A percentile compares a stretch with the other conserved stretches of the same genome.
Evolutionary conservation across 2,113 vertebrate species (phyloP).

Genomic region (Microtus oregoni): DNA sequence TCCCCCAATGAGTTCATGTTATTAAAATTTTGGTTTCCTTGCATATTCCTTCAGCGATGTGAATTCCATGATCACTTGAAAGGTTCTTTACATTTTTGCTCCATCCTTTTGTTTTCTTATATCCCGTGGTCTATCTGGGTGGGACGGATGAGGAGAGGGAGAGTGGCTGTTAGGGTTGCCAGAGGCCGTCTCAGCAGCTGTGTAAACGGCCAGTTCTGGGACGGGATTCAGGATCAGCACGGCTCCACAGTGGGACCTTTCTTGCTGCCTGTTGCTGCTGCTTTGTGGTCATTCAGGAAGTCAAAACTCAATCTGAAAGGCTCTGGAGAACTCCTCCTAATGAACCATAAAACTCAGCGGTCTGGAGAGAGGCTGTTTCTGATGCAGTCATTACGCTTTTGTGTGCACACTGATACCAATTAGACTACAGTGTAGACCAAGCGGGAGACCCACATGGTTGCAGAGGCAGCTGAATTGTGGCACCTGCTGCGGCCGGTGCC

Average conservation of each 20-base stretch:
- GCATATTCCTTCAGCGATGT: neutral
- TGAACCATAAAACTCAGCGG: constrained; percentile 70
- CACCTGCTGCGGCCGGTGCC: constrained; percentile 30
- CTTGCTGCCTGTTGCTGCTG: constrained; percentile 49
- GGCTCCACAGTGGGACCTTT: constrained; percentile 1
- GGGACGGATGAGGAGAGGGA: neutral
- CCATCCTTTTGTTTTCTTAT: neutral
- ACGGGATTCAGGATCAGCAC: constrained; percentile 24
- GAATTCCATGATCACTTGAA: constrained; percentile 14
- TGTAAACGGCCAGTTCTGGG: constrained; percentile 61
- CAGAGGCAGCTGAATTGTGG: neutral
- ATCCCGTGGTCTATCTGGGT: neutral
- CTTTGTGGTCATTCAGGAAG: constrained; percentile 73
- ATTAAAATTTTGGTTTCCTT: constrained; percentile 27
- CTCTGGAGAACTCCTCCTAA: constrained; percentile 63
- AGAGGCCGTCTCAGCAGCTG: constrained; percentile 69
- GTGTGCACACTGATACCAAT: constrained; percentile 30
- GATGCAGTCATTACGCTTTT: constrained; percentile 7
- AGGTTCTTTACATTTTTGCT: neutral
- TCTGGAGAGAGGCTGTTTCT: constrained; percentile 73
- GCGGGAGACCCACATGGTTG: neutral
- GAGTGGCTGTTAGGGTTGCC: constrained; percentile 31
- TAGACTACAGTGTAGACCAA: constrained; percentile 11
- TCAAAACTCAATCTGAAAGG: constrained; percentile 66
- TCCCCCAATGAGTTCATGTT: neutral